Conservation (phyloP, 2,113 vertebrate genomes). For the Apaloderma vittatum region DNA sequence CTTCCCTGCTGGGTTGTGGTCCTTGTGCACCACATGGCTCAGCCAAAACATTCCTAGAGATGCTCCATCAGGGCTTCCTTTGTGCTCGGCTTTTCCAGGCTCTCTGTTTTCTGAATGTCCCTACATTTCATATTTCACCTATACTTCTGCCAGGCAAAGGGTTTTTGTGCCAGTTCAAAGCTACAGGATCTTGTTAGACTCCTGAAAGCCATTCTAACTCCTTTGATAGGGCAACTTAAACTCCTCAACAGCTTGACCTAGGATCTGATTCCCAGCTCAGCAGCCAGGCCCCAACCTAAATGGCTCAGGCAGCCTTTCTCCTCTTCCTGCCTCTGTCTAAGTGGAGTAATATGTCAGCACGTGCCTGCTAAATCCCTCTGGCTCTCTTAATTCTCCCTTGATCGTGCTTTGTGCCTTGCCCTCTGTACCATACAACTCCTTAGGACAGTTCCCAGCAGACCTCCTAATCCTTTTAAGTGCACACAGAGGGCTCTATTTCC, state of each 20-base stretch:
- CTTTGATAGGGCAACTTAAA: background rate
- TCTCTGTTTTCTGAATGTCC: background rate
- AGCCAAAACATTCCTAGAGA: background rate
- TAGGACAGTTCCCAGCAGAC: background rate
- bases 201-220: background rate
- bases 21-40: background rate
- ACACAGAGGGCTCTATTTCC: background rate
- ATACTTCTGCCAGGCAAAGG: fast-evolving
- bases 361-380: background rate
- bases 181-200: background rate
- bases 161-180: fast-evolving
- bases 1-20: background rate
- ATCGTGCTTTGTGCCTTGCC: background rate
- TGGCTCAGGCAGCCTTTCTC: background rate
- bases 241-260: background rate
- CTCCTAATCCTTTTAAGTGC: background rate
- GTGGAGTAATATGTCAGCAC: background rate
- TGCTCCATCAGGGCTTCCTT: fast-evolving
- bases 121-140: background rate
- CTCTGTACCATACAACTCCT: background rate
- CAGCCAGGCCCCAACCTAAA: background rate
- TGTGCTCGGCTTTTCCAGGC: background rate
- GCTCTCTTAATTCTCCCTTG: conserved; percentile 5
- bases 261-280: background rate
- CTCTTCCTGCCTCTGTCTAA: background rate